Percentiles rank a stretch among this genome's conserved stretches.
Conservation (phyloP, 2,888 invertebrate genomes). For the Hyles lineata region DNA sequence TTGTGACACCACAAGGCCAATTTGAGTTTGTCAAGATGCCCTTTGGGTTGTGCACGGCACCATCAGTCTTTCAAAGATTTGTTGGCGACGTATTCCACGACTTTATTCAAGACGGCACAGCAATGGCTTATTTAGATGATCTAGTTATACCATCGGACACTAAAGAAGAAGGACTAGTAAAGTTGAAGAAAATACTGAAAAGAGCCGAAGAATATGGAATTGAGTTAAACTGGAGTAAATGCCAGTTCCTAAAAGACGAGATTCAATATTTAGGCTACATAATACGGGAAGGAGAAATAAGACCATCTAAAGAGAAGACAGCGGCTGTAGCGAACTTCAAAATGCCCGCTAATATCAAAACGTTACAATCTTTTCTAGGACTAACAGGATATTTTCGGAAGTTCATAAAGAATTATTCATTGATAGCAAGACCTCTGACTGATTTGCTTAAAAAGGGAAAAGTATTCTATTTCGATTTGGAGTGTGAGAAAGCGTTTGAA, state of each 20-base stretch:
- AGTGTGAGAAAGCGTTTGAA: slow-evolving; percentile 35
- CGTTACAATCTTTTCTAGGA: slow-evolving; percentile 40
- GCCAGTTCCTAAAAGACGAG: slow-evolving; percentile 50
- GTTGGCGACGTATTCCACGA: slow-evolving; percentile 32
- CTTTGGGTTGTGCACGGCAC: slow-evolving; percentile 62
- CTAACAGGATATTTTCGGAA: slow-evolving; percentile 33
- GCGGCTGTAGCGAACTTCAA: slow-evolving; percentile 38
- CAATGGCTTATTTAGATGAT: slow-evolving; percentile 42
- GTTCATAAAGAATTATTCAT: slow-evolving; percentile 38
- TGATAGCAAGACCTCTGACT: slow-evolving; percentile 43
- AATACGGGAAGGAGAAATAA: slow-evolving; percentile 36
- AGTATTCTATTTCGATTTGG: slow-evolving; percentile 36
- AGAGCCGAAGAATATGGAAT: slow-evolving; percentile 45
- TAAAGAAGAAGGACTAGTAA: slow-evolving; percentile 38
- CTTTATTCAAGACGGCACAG: slow-evolving; percentile 29
- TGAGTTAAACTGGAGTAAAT: slow-evolving; percentile 55
- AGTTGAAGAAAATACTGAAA: slow-evolving; percentile 38
- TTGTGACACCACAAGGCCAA: slow-evolving; percentile 57
- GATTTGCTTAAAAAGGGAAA: slow-evolving; percentile 37
- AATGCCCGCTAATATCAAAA: slow-evolving; percentile 36
- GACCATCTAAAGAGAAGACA: slow-evolving; percentile 39
- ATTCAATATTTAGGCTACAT: slow-evolving; percentile 45
- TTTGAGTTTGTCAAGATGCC: slow-evolving; percentile 49
- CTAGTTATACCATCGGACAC: slow-evolving; percentile 36
- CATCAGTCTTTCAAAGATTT: slow-evolving; percentile 37